These are phyloP conservation scores for Zoanthus sansibaricus DNA, from an alignment of 92 coral and sea anemone genomes.

Conservation along the genomic window DNA sequence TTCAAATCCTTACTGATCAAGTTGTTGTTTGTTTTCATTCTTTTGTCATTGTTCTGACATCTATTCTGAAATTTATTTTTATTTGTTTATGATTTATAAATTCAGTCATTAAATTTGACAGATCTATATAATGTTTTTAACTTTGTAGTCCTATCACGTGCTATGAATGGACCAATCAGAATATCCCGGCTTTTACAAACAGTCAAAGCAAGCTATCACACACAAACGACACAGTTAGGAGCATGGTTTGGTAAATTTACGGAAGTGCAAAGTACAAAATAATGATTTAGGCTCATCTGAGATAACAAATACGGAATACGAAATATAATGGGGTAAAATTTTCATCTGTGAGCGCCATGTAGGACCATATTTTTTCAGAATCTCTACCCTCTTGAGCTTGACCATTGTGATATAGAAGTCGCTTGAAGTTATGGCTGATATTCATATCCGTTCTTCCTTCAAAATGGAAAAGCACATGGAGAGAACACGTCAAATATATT, in stretches of 20 bases:
- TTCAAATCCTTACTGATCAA: too few species aligned
- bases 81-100: not conserved
- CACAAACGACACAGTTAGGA: not conserved
- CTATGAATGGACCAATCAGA: constrained; percentile 28
- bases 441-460: not conserved
- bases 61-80: not conserved
- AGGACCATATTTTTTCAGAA: not conserved
- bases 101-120: not conserved
- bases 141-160: constrained; percentile 24
- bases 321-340: constrained; percentile 18
- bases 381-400: not conserved
- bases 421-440: not conserved
- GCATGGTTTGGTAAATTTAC: constrained; percentile 22
- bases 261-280: not conserved
- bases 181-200: constrained; percentile 51
- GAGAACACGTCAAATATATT: constrained; percentile 13
- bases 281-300: not conserved
- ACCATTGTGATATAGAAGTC: not conserved
- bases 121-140: too few species aligned
- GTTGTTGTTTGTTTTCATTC: too few species aligned
- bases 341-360: not conserved
- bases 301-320: not conserved
- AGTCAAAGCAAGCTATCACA: constrained; percentile 27
- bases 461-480: not conserved
- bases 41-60: too few species aligned